Evolutionary conservation across 2,797 vertebrate species (phyloP).

Genomic region (Sarcoramphus papa): DNA sequence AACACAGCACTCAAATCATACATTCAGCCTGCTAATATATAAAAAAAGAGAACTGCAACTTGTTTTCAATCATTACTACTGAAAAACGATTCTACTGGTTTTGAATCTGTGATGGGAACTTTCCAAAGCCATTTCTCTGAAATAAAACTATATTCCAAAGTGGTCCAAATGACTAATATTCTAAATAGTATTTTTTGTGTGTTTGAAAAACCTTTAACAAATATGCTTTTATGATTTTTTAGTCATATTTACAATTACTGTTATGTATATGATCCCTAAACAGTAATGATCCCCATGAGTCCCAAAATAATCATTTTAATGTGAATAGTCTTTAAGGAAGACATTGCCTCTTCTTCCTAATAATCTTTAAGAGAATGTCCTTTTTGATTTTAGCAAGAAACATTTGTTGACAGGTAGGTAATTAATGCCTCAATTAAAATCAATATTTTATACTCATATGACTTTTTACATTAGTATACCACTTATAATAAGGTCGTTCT

Average conservation of each 20-base stretch:
- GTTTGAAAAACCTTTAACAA: background rate
- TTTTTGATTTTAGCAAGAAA: background rate
- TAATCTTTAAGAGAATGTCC: background rate
- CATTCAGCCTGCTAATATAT: background rate
- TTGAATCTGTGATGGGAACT: background rate
- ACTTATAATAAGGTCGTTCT: background rate
- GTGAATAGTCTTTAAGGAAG: background rate
- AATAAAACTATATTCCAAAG: background rate
- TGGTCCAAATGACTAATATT: background rate
- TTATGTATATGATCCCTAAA: background rate
- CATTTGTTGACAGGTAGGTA: background rate
- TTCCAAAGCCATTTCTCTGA: background rate
- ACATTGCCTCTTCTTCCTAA: background rate
- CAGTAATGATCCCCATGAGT: background rate
- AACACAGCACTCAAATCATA: background rate
- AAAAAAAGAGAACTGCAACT: background rate
- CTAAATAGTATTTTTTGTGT: background rate
- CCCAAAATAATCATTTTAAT: background rate
- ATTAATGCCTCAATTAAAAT: background rate
- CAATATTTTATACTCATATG: background rate
- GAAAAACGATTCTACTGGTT: background rate
- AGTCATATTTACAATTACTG: background rate
- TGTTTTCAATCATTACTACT: background rate
- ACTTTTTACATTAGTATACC: background rate
- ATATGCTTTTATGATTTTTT: background rate